phyloP scores from a whole-genome alignment of 2,113 vertebrate genomes.

The Psophia crepitans region DNA sequence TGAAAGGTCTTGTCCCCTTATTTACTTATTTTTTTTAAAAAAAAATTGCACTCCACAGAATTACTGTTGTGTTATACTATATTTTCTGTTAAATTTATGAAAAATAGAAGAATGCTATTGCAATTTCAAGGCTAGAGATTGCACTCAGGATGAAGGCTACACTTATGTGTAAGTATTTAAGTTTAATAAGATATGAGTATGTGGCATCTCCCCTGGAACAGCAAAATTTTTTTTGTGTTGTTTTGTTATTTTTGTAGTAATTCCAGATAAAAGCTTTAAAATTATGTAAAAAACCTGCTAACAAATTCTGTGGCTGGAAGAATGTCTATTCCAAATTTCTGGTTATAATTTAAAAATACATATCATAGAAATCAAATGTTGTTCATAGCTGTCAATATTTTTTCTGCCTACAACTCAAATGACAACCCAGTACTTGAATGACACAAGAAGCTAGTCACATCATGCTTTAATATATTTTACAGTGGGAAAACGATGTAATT shows the following conservation, averaged over 20 bases:
- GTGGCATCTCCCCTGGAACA: background rate
- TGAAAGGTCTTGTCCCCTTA: background rate
- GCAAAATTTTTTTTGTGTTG: background rate
- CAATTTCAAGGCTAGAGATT: background rate
- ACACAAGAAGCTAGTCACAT: background rate
- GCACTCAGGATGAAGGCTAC: background rate
- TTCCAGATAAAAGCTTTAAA: background rate
- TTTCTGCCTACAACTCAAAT: background rate
- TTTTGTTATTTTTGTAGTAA: background rate
- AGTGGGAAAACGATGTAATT: background rate
- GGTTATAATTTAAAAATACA: background rate
- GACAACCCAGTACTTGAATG: background rate
- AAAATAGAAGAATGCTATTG: background rate
- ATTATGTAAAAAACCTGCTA: background rate
- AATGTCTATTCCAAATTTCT: background rate
- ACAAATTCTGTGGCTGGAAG: background rate
- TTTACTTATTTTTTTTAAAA: background rate
- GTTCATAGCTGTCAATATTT: slow-evolving; percentile 4
- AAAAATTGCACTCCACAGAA: background rate
- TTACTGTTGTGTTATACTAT: background rate
- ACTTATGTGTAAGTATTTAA: background rate
- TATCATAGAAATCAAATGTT: background rate
- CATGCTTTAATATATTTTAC: background rate
- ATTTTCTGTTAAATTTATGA: background rate
- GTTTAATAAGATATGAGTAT: background rate